phyloP scores from a whole-genome alignment of 2,888 invertebrate genomes.

The Synanthedon myopaeformis region DNA sequence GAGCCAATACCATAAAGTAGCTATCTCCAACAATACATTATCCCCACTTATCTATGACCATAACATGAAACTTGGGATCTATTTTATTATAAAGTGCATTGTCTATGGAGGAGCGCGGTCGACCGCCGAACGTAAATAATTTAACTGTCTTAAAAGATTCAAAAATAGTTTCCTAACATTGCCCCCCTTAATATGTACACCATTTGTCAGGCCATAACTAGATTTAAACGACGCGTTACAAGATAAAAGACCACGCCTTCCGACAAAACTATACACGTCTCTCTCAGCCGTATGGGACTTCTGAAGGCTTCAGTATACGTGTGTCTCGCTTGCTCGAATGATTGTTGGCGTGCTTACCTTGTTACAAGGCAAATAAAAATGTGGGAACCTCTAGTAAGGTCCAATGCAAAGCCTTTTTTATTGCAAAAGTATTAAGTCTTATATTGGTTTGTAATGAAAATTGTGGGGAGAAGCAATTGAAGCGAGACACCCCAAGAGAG shows the following conservation, averaged over 20 bases:
- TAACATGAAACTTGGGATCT: slow-evolving; percentile 60
- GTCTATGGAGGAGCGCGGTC: slow-evolving; percentile 57
- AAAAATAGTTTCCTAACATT: slow-evolving; percentile 71
- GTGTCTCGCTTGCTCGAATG: slow-evolving; percentile 39
- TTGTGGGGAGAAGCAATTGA: slow-evolving; percentile 50
- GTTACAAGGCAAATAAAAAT: slow-evolving; percentile 38
- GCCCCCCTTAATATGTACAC: slow-evolving; percentile 70
- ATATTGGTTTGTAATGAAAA: slow-evolving; percentile 15
- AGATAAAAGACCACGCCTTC: slow-evolving; percentile 49
- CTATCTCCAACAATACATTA: slow-evolving; percentile 65
- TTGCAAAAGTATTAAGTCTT: slow-evolving; percentile 1
- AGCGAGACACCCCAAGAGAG: slow-evolving; percentile 51
- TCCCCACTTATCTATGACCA: slow-evolving; percentile 61
- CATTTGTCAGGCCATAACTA: slow-evolving; percentile 71
- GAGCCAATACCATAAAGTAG: slow-evolving; percentile 58
- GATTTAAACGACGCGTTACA: slow-evolving; percentile 65
- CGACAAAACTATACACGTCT: slow-evolving; percentile 25
- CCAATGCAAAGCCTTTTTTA: slow-evolving; percentile 17
- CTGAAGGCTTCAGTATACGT: slow-evolving; percentile 1
- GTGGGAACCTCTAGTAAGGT: slow-evolving; percentile 25
- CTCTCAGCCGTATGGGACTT: slow-evolving; percentile 17
- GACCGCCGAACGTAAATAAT: slow-evolving; percentile 65
- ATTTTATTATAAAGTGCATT: slow-evolving; percentile 71
- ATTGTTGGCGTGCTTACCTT: slow-evolving; percentile 45
- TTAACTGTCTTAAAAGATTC: slow-evolving; percentile 72